phyloP scores from a whole-genome alignment of 2,113 vertebrate species.

The Okapia johnstoni region DNA sequence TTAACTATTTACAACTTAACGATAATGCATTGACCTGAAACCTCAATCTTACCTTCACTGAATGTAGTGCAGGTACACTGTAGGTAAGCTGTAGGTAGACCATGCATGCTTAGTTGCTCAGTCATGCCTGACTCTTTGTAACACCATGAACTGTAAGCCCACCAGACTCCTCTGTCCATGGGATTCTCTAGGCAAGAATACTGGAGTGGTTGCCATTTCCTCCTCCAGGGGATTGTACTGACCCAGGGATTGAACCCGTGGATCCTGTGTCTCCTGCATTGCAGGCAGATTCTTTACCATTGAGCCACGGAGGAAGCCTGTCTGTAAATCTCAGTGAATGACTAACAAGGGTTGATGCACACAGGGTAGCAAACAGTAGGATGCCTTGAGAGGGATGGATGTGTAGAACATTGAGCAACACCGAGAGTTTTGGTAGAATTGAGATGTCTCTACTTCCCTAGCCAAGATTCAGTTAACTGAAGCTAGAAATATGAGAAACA shows the following conservation, averaged over 20 bases:
- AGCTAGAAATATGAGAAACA: background rate
- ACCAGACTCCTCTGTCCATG: background rate
- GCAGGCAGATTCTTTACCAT: background rate
- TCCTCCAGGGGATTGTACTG: background rate
- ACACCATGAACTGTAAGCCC: background rate
- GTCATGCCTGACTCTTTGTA: background rate
- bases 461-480: conserved; percentile 30
- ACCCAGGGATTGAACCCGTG: background rate
- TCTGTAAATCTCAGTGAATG: conserved; percentile 65
- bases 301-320: background rate
- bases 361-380: background rate
- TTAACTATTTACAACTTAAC: conserved; percentile 51
- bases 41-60: background rate
- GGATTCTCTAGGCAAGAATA: background rate
- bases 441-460: conserved; percentile 20
- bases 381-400: conserved; percentile 12
- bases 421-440: background rate
- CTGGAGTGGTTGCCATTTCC: background rate
- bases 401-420: conserved; percentile 49
- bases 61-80: background rate
- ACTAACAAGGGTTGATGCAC: conserved; percentile 18
- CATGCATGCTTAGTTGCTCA: background rate
- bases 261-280: background rate
- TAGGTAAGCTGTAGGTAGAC: conserved; percentile 4
- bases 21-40: conserved; percentile 25